Evolutionary conservation across 1,140 invertebrate genomes (phyloP).

Genomic region (Daktulosphaira vitifoliae): DNA sequence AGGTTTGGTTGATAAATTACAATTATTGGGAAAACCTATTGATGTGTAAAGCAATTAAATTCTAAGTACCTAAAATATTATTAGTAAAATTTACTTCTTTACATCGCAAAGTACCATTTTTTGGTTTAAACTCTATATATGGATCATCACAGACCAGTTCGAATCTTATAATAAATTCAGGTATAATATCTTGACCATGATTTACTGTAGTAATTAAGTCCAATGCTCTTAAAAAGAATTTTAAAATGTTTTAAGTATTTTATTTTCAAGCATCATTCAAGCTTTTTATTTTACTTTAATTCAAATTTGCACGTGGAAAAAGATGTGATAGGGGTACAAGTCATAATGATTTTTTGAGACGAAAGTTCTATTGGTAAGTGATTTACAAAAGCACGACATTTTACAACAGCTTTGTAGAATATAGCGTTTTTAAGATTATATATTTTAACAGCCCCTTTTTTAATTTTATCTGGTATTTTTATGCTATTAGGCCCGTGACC

Average conservation of each 20-base stretch:
- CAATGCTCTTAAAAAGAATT: conserved; percentile 9
- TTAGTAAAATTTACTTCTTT: conserved; percentile 9
- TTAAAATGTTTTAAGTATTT: too few relatives aligned
- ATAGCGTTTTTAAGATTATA: background rate
- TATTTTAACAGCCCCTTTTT: background rate
- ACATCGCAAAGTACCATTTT: conserved; percentile 1
- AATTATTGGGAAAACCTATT: background rate
- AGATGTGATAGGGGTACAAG: background rate
- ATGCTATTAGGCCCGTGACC: background rate
- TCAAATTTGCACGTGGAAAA: conserved; percentile 8
- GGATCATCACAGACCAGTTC: conserved; percentile 2
- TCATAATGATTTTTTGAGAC: conserved; percentile 10
- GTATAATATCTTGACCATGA: background rate
- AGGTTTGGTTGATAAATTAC: background rate
- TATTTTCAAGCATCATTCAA: too few relatives aligned
- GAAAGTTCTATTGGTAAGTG: conserved; percentile 16
- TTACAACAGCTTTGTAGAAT: background rate
- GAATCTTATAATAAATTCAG: conserved; percentile 8
- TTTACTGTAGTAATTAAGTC: background rate
- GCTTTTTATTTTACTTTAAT: background rate
- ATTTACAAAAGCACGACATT: background rate
- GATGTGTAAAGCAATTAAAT: too few relatives aligned
- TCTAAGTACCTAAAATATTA: too few relatives aligned
- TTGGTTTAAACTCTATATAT: conserved; percentile 5
- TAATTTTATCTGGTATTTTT: too few relatives aligned